phyloP scores from a whole-genome alignment of 1,140 invertebrate species.

The Drosophila paulistorum region DNA sequence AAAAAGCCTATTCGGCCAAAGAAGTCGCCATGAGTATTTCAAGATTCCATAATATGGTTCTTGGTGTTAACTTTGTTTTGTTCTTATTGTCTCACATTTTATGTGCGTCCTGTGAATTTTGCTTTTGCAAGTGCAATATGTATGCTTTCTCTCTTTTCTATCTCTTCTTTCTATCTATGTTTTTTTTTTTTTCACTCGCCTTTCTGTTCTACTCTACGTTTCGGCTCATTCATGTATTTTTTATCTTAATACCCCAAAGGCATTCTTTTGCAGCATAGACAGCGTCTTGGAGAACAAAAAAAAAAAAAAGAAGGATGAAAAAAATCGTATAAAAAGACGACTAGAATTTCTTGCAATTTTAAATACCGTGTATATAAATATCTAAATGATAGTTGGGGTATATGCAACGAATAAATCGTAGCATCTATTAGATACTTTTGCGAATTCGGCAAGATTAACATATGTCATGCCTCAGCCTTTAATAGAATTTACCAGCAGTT shows the following conservation, averaged over 20 bases:
- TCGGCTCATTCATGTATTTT: conserved; percentile 68
- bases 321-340: conserved; percentile 40
- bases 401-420: too few species aligned
- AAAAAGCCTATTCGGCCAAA: too few species aligned
- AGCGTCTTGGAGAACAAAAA: conserved; percentile 44
- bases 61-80: conserved; percentile 16
- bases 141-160: conserved; percentile 5
- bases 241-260: conserved; percentile 77
- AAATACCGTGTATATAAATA: background rate
- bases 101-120: conserved; percentile 69
- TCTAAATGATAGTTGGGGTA: too few species aligned
- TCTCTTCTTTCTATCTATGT: conserved; percentile 29
- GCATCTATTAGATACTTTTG: too few species aligned
- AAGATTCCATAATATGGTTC: background rate
- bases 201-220: conserved; percentile 48
- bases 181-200: conserved; percentile 21
- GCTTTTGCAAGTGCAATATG: conserved; percentile 64
- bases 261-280: conserved; percentile 68
- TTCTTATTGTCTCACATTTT: conserved; percentile 50
- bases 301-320: conserved; percentile 19
- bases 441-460: too few species aligned
- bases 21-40: too few species aligned
- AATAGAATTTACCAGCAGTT: too few species aligned
- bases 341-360: conserved; percentile 46
- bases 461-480: too few species aligned